Evolutionary conservation across 1,140 invertebrate genomes (phyloP).

Genomic region (Lysiphlebus fabarum): DNA sequence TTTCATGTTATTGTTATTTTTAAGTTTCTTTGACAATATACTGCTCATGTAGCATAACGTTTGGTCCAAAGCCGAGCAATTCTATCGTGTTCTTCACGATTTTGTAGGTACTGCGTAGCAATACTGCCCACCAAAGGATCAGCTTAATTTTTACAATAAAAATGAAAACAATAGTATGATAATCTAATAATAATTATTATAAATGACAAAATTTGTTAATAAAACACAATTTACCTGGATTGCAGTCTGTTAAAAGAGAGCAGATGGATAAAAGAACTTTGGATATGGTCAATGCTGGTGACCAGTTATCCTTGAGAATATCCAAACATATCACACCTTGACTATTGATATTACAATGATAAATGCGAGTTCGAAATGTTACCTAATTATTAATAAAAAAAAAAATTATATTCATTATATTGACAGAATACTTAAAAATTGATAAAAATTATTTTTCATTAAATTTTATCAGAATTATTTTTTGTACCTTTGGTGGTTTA

Average conservation of each 20-base stretch:
- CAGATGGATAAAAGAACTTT: constrained; percentile 94
- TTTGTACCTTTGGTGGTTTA: constrained; percentile 86
- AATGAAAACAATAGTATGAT: neutral
- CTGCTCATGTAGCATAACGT: constrained; percentile 87
- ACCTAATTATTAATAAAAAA: constrained; percentile 63
- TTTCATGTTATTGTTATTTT: constrained; percentile 13
- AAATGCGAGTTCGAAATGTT: constrained; percentile 93
- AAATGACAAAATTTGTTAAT: constrained; percentile 14
- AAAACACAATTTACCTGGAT: constrained; percentile 72
- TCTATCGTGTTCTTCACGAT: constrained; percentile 95
- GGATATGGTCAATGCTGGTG: constrained; percentile 89
- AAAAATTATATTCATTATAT: neutral
- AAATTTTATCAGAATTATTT: too few species aligned
- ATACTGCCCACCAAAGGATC: constrained; percentile 97
- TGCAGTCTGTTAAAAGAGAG: constrained; percentile 92
- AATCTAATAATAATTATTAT: neutral
- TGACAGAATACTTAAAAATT: constrained; percentile 8
- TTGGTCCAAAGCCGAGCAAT: constrained; percentile 98
- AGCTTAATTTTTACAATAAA: constrained; percentile 60
- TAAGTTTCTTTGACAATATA: neutral
- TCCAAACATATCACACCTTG: constrained; percentile 95
- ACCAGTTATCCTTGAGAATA: constrained; percentile 96
- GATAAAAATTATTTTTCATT: constrained; percentile 8
- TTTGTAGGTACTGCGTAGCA: constrained; percentile 95
- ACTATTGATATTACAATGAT: constrained; percentile 96